phyloP scores from a whole-genome alignment of 2,888 invertebrate genomes.

The Fissipunctia ypsillon region DNA sequence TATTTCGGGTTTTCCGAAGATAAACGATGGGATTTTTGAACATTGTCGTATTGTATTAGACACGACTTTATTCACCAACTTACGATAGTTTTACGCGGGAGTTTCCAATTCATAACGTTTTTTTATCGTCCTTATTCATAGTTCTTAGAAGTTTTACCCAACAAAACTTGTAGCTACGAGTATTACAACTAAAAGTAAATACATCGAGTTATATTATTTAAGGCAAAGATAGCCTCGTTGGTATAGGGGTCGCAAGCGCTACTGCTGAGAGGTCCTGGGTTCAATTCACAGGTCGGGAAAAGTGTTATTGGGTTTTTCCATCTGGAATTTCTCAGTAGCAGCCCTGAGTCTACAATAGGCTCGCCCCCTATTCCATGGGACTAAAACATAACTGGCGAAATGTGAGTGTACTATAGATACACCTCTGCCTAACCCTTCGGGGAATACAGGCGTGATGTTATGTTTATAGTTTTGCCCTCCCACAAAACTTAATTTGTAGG shows the following conservation, averaged over 20 bases:
- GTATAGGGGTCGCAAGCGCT: too few relatives aligned
- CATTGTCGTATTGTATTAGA: too few relatives aligned
- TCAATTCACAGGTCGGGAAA: too few relatives aligned
- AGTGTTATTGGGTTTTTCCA: too few relatives aligned
- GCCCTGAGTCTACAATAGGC: too few relatives aligned
- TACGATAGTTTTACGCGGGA: neutral
- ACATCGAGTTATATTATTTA: neutral
- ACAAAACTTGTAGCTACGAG: neutral
- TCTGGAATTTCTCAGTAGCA: too few relatives aligned
- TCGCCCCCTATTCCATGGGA: too few relatives aligned
- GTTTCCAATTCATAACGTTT: constrained; percentile 4
- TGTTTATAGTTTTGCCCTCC: neutral
- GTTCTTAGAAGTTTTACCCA: neutral
- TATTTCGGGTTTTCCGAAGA: too few relatives aligned
- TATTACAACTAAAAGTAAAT: neutral
- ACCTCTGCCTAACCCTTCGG: neutral
- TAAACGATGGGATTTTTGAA: too few relatives aligned
- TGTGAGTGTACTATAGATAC: too few relatives aligned
- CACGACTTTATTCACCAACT: constrained; percentile 3
- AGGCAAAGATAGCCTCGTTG: neutral
- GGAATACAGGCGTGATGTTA: neutral
- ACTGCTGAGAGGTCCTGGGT: too few relatives aligned
- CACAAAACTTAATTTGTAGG: neutral
- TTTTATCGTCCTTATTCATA: neutral
- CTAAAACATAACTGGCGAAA: too few relatives aligned